A percentile compares a stretch with the other conserved stretches of the same genome.
These are phyloP conservation scores for Hybognathus amarus DNA, from an alignment of 2,797 vertebrate species.

Conservation along the genomic window DNA sequence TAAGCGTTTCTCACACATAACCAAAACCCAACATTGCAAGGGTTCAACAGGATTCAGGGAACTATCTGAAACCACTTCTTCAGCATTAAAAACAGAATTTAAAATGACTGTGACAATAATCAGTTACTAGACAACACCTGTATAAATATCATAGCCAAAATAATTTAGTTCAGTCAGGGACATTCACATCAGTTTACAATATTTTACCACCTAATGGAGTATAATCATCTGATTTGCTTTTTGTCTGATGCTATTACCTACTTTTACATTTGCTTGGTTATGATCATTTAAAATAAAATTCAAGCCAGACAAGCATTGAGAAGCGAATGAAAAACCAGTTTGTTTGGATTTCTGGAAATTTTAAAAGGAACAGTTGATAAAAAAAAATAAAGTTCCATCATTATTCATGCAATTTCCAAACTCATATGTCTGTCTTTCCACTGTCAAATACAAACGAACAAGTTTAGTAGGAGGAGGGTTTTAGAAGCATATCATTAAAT, in stretches of 20 bases:
- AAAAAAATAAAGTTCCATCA: neutral
- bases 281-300: neutral
- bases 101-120: neutral
- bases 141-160: neutral
- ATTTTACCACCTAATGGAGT: neutral
- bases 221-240: neutral
- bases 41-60: neutral
- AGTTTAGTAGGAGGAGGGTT: neutral
- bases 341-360: slow-evolving; percentile 3
- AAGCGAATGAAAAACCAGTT: neutral
- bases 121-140: neutral
- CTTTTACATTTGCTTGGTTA: neutral
- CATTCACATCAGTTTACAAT: neutral
- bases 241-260: neutral
- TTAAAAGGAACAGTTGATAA: neutral
- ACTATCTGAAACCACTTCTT: neutral
- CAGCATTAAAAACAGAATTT: neutral
- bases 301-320: neutral
- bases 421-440: neutral
- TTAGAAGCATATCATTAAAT: neutral
- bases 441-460: neutral
- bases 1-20: neutral
- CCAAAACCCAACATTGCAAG: neutral
- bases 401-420: neutral
- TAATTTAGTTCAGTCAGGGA: neutral